Evolutionary conservation across 2,797 vertebrate species (phyloP).

Genomic region (Microchirus variegatus): DNA sequence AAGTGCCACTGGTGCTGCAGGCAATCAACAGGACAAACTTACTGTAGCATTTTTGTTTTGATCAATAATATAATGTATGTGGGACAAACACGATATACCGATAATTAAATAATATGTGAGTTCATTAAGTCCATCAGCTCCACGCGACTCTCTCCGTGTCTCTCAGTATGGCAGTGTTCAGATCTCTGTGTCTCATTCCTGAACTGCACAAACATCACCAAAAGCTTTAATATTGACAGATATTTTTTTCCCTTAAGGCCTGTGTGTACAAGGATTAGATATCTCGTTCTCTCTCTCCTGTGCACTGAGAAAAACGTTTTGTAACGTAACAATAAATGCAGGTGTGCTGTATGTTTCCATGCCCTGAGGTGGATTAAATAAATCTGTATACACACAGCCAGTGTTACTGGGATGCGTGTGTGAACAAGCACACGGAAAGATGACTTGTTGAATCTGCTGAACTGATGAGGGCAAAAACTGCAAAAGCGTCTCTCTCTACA

Average conservation of each 20-base stretch:
- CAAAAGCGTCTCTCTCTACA: too few species aligned
- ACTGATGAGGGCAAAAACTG: background rate
- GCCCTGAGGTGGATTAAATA: constrained; percentile 17
- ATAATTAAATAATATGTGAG: background rate
- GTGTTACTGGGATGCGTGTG: too few species aligned
- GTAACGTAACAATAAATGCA: constrained; percentile 47
- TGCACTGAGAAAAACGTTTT: too few species aligned
- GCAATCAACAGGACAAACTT: constrained; percentile 33
- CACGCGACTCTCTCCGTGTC: too few species aligned
- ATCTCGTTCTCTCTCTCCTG: constrained; percentile 23
- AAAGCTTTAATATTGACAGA: background rate
- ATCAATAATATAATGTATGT: background rate
- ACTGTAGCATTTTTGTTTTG: background rate
- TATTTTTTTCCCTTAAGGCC: constrained; percentile 8
- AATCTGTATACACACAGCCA: constrained; percentile 26
- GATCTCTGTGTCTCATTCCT: background rate
- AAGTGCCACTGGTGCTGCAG: constrained; percentile 48
- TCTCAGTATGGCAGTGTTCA: too few species aligned
- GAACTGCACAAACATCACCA: background rate
- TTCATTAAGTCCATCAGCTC: too few species aligned
- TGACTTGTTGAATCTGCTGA: constrained; percentile 1
- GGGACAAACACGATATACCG: background rate
- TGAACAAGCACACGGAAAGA: background rate
- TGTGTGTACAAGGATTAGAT: constrained; percentile 68
- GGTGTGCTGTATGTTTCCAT: constrained; percentile 20